Conservation (phyloP, 2,797 vertebrate genomes). For the Thaleichthys pacificus region DNA sequence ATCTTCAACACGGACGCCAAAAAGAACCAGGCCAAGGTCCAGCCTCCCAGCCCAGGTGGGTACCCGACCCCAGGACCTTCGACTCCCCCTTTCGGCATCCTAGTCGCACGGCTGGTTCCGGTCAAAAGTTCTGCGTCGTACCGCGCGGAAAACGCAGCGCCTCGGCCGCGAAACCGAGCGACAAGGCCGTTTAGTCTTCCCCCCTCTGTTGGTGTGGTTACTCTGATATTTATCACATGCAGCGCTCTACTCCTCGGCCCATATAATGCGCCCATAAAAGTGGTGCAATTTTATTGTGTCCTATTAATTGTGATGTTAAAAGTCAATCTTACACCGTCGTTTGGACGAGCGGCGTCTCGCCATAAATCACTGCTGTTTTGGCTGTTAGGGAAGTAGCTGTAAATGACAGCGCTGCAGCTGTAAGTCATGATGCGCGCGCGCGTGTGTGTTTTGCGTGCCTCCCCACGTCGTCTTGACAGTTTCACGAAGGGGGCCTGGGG, state of each 20-base stretch:
- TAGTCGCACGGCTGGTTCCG: no score
- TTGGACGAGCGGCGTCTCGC: conserved; percentile 15
- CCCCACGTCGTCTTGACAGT: conserved; percentile 37
- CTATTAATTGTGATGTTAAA: conserved; percentile 62
- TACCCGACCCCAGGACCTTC: not conserved
- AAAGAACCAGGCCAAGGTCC: conserved; percentile 96
- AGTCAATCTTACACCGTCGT: conserved; percentile 39
- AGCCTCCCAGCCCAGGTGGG: conserved; percentile 97
- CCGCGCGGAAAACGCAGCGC: not conserved
- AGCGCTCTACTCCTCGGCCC: conserved; percentile 8
- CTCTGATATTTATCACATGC: conserved; percentile 36
- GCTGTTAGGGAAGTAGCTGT: not conserved
- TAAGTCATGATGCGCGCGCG: not conserved
- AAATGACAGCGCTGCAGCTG: not conserved
- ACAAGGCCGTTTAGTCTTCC: not conserved
- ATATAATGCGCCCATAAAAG: conserved; percentile 32
- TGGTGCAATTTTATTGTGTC: conserved; percentile 46
- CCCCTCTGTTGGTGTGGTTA: conserved; percentile 18
- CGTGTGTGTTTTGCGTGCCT: not conserved
- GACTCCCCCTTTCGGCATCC: no score
- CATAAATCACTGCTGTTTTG: conserved; percentile 35
- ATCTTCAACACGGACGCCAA: conserved; percentile 94
- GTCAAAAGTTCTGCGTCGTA: not conserved
- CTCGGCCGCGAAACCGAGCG: not conserved
- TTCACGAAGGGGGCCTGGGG: conserved; percentile 27